A percentile compares a stretch with the other conserved stretches of the same genome.
Conservation (phyloP, 92 coral and sea anemone species). For the Bergia puertoricense region DNA sequence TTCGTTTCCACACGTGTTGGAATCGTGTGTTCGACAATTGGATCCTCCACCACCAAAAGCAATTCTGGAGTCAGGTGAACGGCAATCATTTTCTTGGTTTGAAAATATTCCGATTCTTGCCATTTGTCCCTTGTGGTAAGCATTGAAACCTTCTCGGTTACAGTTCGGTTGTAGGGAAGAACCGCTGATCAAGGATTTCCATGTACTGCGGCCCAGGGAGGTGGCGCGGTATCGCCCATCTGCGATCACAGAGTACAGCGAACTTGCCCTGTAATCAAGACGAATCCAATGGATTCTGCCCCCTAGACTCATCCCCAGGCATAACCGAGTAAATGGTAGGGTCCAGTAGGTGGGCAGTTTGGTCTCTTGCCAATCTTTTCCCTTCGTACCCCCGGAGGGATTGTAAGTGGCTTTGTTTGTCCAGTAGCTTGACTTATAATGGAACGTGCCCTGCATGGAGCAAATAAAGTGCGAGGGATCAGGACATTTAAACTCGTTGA, state of each 20-base stretch:
- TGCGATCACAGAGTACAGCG: conserved; percentile 70
- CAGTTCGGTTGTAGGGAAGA: conserved; percentile 70
- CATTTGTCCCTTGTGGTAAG: neutral
- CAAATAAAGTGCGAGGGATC: neutral
- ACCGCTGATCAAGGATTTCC: conserved; percentile 64
- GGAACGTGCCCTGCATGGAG: conserved; percentile 32
- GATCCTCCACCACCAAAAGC: conserved; percentile 52
- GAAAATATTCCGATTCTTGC: conserved; percentile 49
- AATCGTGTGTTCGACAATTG: neutral
- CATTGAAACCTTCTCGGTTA: conserved; percentile 60
- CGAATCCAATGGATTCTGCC: conserved; percentile 40
- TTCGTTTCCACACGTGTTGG: conserved; percentile 42
- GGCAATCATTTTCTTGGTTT: conserved; percentile 59
- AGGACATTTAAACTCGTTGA: neutral
- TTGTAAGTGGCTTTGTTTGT: conserved; percentile 51
- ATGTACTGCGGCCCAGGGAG: conserved; percentile 47
- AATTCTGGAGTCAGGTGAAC: conserved; percentile 43
- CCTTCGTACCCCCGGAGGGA: conserved; percentile 54
- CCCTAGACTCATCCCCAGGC: conserved; percentile 66
- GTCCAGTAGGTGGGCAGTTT: conserved; percentile 73
- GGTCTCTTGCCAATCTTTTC: conserved; percentile 64
- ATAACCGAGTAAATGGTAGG: conserved; percentile 58
- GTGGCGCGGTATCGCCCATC: conserved; percentile 45
- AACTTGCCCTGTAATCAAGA: conserved; percentile 52
- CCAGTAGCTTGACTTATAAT: conserved; percentile 56